Evolutionary conservation across 37 sponge, comb jelly and placozoan genomes (phyloP).

Genomic region (Bolinopsis microptera): DNA sequence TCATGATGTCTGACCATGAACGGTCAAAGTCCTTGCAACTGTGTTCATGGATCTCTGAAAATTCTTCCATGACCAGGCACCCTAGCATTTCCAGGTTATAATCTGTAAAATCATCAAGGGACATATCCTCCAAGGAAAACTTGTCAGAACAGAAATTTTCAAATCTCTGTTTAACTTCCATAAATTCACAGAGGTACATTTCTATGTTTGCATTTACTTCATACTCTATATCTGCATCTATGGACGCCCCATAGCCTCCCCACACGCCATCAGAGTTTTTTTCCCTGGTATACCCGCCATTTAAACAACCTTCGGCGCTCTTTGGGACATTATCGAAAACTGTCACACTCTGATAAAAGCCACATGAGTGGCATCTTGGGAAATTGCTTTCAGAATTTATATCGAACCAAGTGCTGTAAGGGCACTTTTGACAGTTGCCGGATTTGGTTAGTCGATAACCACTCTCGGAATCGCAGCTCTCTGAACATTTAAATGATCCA

Average conservation of each 20-base stretch:
- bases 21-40: neutral
- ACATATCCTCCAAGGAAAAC: neutral
- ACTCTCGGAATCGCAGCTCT: neutral
- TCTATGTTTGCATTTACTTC: neutral
- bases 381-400: neutral
- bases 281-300: neutral
- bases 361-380: neutral
- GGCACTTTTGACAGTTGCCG: neutral
- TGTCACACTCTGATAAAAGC: neutral
- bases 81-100: neutral
- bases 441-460: neutral
- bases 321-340: neutral
- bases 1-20: neutral
- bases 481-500: neutral
- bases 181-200: neutral
- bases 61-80: neutral
- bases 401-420: neutral
- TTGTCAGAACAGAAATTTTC: neutral
- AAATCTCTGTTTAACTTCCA: neutral
- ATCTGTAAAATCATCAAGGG: neutral
- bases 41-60: neutral
- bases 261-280: neutral
- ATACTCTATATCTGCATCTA: neutral
- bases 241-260: neutral
- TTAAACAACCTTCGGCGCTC: neutral